Base-by-base conservation (phyloP, 2,888 invertebrate genomes). In the Taenaris catops region DNA sequence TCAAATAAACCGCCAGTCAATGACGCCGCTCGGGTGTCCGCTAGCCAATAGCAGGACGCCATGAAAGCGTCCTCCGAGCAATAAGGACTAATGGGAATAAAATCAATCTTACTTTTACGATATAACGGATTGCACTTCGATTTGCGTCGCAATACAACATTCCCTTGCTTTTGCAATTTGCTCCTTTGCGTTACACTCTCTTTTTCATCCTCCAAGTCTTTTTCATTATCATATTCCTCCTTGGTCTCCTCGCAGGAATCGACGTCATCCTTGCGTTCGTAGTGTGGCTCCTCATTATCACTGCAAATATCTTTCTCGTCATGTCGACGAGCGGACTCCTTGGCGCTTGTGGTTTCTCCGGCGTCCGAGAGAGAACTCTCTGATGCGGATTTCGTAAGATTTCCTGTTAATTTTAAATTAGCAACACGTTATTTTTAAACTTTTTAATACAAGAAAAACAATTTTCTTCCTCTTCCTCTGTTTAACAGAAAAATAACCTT, bases 351-450 rank as follows among this genome's bases (percentile, higher is more conserved):
- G 0, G 71, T 84, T 42, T 89, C 90, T 27, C 89, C 91, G 0
- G 91, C 91, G 58, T 96, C 96, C 0, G 95, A 95, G 31, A 96
- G 84, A 45, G 95, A 96, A 58, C 95, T 96, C 58, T 96, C 96
- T 0, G 95, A 96, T n/a, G 92, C 95, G 9, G 95, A 95, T 78
- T 96, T 96, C 29, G 90, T 90, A 29, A 95, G 65, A 32, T 62
- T 65, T 2, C 72, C 78, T 74, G 46, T 17, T 17, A 32, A 34
- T 3, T 21, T 21, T 20, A n/a, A n/a, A n/a, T n/a, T n/a, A n/a
- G n/a, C n/a, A n/a, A n/a, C n/a, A n/a, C n/a, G n/a, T n/a, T n/a
- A n/a, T n/a, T n/a, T n/a, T n/a, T n/a, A n/a, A n/a, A n/a, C n/a
- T n/a, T n/a, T n/a, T n/a, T n/a, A n/a, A n/a, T n/a, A n/a, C n/a